These are phyloP conservation scores for Hormaphis cornu DNA, from an alignment of 1,140 invertebrate species.

Conservation along the genomic window DNA sequence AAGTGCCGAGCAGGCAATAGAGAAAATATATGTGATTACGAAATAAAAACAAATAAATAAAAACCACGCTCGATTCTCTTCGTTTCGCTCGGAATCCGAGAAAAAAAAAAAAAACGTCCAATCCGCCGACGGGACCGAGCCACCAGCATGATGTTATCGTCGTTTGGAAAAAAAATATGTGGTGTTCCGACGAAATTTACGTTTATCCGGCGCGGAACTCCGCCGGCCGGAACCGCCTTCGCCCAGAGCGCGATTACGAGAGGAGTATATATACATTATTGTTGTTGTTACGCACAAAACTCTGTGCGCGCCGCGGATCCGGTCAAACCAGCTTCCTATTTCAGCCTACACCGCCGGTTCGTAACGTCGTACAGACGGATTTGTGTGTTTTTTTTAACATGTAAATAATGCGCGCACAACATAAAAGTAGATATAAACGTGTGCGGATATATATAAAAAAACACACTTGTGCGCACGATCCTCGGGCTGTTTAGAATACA, in stretches of 20 bases:
- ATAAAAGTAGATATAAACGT: neutral
- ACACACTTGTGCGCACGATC: slow-evolving; percentile 2
- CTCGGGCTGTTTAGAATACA: neutral
- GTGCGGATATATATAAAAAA: neutral
- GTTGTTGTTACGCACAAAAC: neutral
- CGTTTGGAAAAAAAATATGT: neutral
- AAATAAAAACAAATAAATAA: no score
- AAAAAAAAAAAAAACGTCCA: no score
- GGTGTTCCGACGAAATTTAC: neutral
- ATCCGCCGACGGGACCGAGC: neutral
- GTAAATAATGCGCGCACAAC: neutral
- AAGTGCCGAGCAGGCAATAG: no score
- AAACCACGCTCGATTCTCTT: no score
- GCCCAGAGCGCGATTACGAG: no score
- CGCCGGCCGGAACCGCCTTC: neutral
- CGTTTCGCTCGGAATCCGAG: no score
- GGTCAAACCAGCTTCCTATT: slow-evolving; percentile 26
- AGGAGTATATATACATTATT: neutral
- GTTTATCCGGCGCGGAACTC: neutral
- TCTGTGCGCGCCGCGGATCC: neutral
- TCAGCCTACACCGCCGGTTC: slow-evolving; percentile 21
- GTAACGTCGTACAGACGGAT: no score
- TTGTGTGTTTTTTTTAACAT: no score
- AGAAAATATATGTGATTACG: no score
- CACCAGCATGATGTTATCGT: no score